These are phyloP conservation scores for Polypedilum vanderplanki DNA, from an alignment of 1,140 invertebrate genomes.

Conservation along the genomic window DNA sequence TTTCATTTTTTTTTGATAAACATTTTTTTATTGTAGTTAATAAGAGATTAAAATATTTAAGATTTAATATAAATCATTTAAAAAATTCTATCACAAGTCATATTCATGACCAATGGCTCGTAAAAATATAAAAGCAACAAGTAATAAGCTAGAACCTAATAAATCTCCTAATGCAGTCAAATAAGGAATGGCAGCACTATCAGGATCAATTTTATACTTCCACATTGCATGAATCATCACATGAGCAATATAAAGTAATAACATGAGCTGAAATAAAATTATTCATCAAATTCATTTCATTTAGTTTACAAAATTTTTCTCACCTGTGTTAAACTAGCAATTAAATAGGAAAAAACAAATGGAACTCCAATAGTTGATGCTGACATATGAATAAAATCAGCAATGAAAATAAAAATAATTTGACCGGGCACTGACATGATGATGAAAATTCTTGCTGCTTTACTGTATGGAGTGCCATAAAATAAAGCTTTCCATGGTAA, in stretches of 20 bases:
- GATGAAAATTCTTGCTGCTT: conserved; percentile 78
- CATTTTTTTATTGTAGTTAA: too few relatives aligned
- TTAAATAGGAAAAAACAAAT: conserved; percentile 39
- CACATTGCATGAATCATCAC: conserved; percentile 88
- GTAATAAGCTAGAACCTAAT: conserved; percentile 78
- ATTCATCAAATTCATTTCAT: conserved; percentile 24
- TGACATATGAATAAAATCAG: conserved; percentile 57
- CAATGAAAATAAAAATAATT: conserved; percentile 78
- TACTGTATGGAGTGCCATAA: conserved; percentile 64
- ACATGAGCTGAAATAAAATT: conserved; percentile 55
- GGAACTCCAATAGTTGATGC: conserved; percentile 43
- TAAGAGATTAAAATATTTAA: too few relatives aligned
- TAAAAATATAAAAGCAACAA: conserved; percentile 73
- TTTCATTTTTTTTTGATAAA: too few relatives aligned
- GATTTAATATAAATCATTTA: too few relatives aligned
- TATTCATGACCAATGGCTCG: conserved; percentile 56
- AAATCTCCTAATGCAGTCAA: conserved; percentile 91
- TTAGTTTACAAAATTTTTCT: neutral
- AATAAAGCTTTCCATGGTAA: conserved; percentile 75
- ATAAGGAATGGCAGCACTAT: conserved; percentile 95
- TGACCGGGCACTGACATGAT: conserved; percentile 86
- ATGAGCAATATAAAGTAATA: conserved; percentile 75
- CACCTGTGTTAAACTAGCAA: conserved; percentile 43
- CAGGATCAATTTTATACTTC: conserved; percentile 84
- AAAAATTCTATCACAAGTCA: conserved; percentile 41